Base-by-base conservation (phyloP, 2,797 vertebrate genomes). In the Crocidura indochinensis region DNA sequence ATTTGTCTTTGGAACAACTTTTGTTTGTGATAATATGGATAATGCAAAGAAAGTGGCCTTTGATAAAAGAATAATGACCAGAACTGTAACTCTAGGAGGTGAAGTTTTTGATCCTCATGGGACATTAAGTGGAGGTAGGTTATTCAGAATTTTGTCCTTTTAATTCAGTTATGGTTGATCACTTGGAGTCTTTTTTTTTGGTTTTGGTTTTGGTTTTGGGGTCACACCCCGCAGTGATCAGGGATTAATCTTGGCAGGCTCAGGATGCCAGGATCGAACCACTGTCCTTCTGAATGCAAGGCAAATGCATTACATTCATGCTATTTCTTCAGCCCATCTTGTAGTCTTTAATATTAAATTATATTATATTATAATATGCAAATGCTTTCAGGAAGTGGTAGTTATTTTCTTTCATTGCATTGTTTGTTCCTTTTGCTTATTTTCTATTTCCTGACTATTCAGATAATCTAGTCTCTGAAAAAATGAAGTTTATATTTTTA, bases 71-170 rank as follows among this genome's bases (percentile, higher is more conserved):
- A 98, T 99, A 96, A 98, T 98, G 98, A 99, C 98, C 0, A 99
- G 98, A 98, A 99, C 98, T 0, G 99, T 99, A 92, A 99, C 99
- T 3, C 97, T 99, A 2, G 99, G 98, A 74, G 99, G 99, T 74
- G 99, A 99, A 74, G 97, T 98, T 2, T 99, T 99, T 89, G 99
- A 99, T 97, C 99, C 99, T 3, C 99, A 99, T 93, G 99, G 99
- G 92, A 99, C 99, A n/a, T 96, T 99, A 93, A 99, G 98, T 65
- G 99, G 99, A 98, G 99, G 99, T 98, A 98, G 98, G 97, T 95
- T 90, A 81, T 87, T 17, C 22, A 15, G 87, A 2, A 19, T 65
- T 88, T 65, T 94, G 17, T 78, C 9, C 31, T 80, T 9, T 56
- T 1, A 72, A 10, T 85, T 74, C 73, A 91, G 6, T 74, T 82